These are phyloP conservation scores for Poeciliopsis prolifica DNA, from an alignment of 2,113 vertebrate species.

Conservation along the genomic window DNA sequence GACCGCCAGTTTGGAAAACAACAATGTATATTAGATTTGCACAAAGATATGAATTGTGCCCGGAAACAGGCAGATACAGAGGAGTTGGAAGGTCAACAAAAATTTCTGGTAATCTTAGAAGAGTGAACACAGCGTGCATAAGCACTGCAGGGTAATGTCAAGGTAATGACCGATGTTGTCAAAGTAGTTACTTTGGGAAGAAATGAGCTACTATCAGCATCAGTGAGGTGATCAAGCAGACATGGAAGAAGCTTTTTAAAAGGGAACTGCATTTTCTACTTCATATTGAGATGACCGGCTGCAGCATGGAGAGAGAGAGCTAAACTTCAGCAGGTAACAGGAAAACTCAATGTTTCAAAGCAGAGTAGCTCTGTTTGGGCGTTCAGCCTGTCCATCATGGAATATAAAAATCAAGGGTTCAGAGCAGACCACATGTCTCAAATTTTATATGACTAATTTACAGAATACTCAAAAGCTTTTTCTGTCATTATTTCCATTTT, in stretches of 20 bases:
- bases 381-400: not conserved
- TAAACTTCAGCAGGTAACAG: not conserved
- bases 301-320: not conserved
- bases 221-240: not conserved
- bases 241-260: not conserved
- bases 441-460: not conserved
- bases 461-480: not conserved
- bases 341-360: not conserved
- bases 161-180: no score
- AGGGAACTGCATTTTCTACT: not conserved
- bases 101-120: no score
- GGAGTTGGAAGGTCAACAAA: no score
- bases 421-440: not conserved
- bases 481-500: no score
- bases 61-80: not conserved
- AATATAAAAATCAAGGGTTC: not conserved
- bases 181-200: not conserved
- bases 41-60: slow-evolving; percentile 1
- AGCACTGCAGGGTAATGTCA: no score
- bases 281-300: not conserved
- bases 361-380: not conserved
- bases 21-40: not conserved
- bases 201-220: not conserved
- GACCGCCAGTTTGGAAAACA: slow-evolving; percentile 8
- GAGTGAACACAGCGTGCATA: no score